A percentile compares a stretch with the other conserved stretches of the same genome.
Evolutionary conservation across 1,140 invertebrate species (phyloP).

Genomic region (Euwallacea fornicatus): DNA sequence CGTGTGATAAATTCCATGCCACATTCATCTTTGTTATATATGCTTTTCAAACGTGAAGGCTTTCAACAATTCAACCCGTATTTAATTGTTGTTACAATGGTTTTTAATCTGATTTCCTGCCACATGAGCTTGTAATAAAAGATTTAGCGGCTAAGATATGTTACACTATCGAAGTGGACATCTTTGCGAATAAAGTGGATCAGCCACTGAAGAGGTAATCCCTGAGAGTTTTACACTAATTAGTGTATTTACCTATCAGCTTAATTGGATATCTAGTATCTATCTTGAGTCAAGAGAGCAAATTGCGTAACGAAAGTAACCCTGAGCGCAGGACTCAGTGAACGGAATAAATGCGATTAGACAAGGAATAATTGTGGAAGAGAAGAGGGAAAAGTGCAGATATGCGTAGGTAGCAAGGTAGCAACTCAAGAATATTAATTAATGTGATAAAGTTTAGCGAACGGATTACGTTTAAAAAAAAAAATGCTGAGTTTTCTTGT

Average conservation of each 20-base stretch:
- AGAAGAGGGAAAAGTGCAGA: too few relatives aligned
- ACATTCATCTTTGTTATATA: background rate
- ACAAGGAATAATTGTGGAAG: background rate
- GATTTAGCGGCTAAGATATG: background rate
- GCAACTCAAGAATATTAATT: too few relatives aligned
- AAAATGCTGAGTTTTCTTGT: too few relatives aligned
- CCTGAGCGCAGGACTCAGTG: conserved; percentile 7
- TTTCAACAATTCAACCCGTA: background rate
- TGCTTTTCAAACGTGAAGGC: background rate
- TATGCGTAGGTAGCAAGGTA: too few relatives aligned
- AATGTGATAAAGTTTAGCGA: too few relatives aligned
- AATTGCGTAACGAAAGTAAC: conserved; percentile 14
- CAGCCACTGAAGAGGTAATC: background rate
- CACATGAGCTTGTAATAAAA: background rate
- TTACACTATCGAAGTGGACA: background rate
- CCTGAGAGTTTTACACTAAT: conserved; percentile 4
- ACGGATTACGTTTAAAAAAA: too few relatives aligned
- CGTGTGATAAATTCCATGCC: too few relatives aligned
- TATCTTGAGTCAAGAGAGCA: background rate
- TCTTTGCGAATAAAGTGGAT: background rate
- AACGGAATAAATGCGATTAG: conserved; percentile 1
- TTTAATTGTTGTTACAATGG: background rate
- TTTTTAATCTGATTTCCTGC: background rate
- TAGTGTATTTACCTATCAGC: conserved; percentile 2
- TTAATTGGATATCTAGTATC: conserved; percentile 11